phyloP scores from a whole-genome alignment of 2,888 invertebrate genomes.

The Lasioglossum leucozonium region DNA sequence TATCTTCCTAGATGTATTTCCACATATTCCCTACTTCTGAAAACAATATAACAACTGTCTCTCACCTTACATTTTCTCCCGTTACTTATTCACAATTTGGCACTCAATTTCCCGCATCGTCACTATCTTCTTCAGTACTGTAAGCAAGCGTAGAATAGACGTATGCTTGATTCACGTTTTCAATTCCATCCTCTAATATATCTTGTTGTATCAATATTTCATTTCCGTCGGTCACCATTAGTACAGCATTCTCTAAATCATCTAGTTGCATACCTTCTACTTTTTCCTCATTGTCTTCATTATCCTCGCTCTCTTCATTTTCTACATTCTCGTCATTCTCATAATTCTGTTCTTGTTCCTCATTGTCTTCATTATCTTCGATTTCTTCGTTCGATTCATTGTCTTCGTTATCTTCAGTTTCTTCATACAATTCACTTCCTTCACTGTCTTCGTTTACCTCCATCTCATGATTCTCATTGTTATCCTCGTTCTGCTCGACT shows the following conservation, averaged over 20 bases:
- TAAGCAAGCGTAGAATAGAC: slow-evolving; percentile 53
- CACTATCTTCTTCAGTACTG: slow-evolving; percentile 56
- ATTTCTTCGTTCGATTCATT: slow-evolving; percentile 54
- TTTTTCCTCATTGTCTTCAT: slow-evolving; percentile 41
- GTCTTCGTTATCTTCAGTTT: slow-evolving; percentile 40
- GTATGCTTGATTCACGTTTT: slow-evolving; percentile 75
- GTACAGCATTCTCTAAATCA: slow-evolving; percentile 80
- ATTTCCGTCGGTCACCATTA: slow-evolving; percentile 82
- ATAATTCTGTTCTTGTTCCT: neutral
- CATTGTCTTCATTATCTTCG: slow-evolving; percentile 54
- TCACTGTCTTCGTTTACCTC: slow-evolving; percentile 46
- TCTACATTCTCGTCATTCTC: slow-evolving; percentile 20
- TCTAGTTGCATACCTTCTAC: slow-evolving; percentile 56
- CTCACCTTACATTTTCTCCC: neutral
- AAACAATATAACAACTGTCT: slow-evolving; percentile 34
- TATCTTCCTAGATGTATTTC: slow-evolving; percentile 21
- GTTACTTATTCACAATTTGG: slow-evolving; percentile 77
- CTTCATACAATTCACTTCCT: slow-evolving; percentile 48
- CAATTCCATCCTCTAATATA: slow-evolving; percentile 76
- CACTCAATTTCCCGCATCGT: slow-evolving; percentile 76
- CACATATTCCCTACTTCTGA: slow-evolving; percentile 41
- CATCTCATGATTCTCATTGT: slow-evolving; percentile 62
- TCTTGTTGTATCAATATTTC: slow-evolving; percentile 81
- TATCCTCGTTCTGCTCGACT: slow-evolving; percentile 27
- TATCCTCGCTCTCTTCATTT: slow-evolving; percentile 63